Conservation (phyloP, 1,140 invertebrate genomes). For the Philopotamus ludificatus region DNA sequence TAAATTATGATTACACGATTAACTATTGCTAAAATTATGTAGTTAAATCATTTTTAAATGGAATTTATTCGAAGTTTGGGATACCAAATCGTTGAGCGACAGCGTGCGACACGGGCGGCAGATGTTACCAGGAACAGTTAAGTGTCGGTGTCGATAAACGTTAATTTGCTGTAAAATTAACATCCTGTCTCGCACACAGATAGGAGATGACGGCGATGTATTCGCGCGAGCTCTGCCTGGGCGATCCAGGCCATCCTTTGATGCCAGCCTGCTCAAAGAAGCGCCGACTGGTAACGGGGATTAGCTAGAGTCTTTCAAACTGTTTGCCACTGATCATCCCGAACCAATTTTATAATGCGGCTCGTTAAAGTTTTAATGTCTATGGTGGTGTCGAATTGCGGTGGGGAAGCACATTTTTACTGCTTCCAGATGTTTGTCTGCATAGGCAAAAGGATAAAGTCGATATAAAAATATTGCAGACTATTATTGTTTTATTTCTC, state of each 20-base stretch:
- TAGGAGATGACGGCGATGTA: conserved; percentile 11
- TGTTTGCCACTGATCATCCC: too few species aligned
- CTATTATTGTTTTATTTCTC: too few species aligned
- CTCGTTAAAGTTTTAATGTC: too few species aligned
- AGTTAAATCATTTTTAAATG: too few species aligned
- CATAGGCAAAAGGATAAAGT: too few species aligned
- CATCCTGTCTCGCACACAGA: conserved; percentile 13
- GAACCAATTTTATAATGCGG: too few species aligned
- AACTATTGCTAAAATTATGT: too few species aligned
- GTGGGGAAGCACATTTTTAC: too few species aligned
- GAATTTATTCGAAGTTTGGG: neutral
- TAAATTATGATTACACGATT: too few species aligned
- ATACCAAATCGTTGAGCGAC: neutral
- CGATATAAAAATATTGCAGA: too few species aligned
- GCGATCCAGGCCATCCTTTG: conserved; percentile 1
- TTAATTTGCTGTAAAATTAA: conserved; percentile 41
- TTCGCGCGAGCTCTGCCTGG: neutral
- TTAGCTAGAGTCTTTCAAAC: conserved; percentile 10
- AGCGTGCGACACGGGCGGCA: conserved; percentile 29
- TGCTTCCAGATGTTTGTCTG: too few species aligned
- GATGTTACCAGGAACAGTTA: conserved; percentile 17
- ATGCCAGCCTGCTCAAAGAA: neutral
- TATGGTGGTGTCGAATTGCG: too few species aligned
- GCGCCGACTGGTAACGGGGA: neutral
- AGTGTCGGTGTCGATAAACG: conserved; percentile 21